Conservation (phyloP, 2,113 vertebrate genomes). For the Macaca fascicularis region T2T-MFA8v1.1 NC_088375.1:83828501-83829000, state of each 20-base stretch:
- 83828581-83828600: background rate
- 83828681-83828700: background rate
- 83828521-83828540: background rate
- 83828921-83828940: background rate
- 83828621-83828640: background rate
- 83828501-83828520: background rate
- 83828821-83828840: background rate
- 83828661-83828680: background rate
- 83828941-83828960: background rate
- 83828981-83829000: background rate
- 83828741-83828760: background rate
- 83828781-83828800: background rate
- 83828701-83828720: background rate
- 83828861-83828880: background rate
- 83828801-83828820: background rate
- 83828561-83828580: background rate
- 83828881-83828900: background rate
- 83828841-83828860: background rate
- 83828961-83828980: background rate
- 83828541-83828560: background rate
- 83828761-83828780: background rate
- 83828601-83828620: background rate
- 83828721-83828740: background rate
- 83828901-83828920: conserved; percentile 71
- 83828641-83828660: background rate